These are phyloP conservation scores for Odocoileus virginianus DNA, from an alignment of 2,113 vertebrate genomes.

Conservation along the genomic window DNA sequence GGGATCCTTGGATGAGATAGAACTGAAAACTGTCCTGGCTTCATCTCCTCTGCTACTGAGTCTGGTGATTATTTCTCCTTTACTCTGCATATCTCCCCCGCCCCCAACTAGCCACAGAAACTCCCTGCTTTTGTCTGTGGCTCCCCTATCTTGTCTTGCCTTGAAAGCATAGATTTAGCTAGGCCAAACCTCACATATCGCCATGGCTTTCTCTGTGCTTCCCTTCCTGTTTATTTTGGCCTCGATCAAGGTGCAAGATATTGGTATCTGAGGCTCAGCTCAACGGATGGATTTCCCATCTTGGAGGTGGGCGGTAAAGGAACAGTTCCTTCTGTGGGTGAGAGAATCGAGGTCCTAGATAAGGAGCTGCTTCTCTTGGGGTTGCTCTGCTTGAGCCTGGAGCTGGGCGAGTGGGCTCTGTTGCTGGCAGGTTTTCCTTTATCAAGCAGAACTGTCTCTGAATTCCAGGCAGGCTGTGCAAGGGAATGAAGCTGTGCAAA, in stretches of 20 bases:
- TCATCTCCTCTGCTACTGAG: not conserved
- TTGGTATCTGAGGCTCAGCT: slow-evolving; percentile 3
- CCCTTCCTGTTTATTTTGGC: slow-evolving; percentile 18
- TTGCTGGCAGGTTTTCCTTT: not conserved
- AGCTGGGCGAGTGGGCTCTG: not conserved
- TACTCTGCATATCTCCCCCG: fast-evolving
- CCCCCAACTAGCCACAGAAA: fast-evolving
- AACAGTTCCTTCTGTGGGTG: not conserved
- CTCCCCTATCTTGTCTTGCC: not conserved
- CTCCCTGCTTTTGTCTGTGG: not conserved
- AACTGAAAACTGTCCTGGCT: not conserved
- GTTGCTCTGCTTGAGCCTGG: not conserved
- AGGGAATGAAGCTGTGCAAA: not conserved
- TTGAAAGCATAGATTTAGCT: not conserved
- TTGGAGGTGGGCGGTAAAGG: not conserved
- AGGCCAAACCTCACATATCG: not conserved
- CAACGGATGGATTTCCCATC: not conserved
- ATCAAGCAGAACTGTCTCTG: not conserved
- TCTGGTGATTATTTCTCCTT: not conserved
- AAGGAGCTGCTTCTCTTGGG: not conserved
- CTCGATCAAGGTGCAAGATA: not conserved
- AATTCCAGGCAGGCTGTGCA: not conserved
- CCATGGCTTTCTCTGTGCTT: not conserved
- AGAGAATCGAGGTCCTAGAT: not conserved
- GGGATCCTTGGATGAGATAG: not conserved